Conservation (phyloP, 2,797 vertebrate species). For the Salmo trutta region DNA sequence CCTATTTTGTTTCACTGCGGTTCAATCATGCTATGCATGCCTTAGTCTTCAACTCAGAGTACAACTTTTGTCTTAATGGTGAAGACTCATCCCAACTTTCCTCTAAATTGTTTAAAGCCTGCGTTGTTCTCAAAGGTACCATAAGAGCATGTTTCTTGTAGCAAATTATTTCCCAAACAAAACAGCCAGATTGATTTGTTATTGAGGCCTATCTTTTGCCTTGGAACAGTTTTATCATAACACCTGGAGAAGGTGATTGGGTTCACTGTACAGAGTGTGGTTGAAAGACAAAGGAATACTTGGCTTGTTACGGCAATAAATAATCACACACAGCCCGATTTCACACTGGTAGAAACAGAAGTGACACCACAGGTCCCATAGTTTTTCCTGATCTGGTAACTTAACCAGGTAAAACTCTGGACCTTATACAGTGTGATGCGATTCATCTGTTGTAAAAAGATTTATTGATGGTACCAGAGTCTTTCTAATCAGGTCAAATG, state of each 20-base stretch:
- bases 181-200: background rate
- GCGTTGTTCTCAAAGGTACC: slow-evolving; percentile 33
- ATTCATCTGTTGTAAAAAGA: too few relatives aligned
- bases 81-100: background rate
- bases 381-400: too few relatives aligned
- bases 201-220: background rate
- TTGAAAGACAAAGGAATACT: background rate
- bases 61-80: background rate
- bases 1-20: slow-evolving; percentile 36
- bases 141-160: slow-evolving; percentile 32
- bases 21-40: background rate
- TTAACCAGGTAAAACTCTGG: too few relatives aligned
- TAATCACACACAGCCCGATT: slow-evolving; percentile 17
- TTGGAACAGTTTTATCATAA: slow-evolving; percentile 39
- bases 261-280: background rate
- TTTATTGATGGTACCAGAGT: too few relatives aligned
- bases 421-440: too few relatives aligned
- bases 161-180: slow-evolving; percentile 35
- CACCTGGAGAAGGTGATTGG: slow-evolving; percentile 20
- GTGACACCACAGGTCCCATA: too few relatives aligned
- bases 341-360: background rate
- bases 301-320: slow-evolving; percentile 18
- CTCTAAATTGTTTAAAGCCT: background rate
- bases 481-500: too few relatives aligned
- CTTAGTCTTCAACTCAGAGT: background rate